Conservation (phyloP, 2,888 invertebrate genomes). For the Oscheius sp. region DNA sequence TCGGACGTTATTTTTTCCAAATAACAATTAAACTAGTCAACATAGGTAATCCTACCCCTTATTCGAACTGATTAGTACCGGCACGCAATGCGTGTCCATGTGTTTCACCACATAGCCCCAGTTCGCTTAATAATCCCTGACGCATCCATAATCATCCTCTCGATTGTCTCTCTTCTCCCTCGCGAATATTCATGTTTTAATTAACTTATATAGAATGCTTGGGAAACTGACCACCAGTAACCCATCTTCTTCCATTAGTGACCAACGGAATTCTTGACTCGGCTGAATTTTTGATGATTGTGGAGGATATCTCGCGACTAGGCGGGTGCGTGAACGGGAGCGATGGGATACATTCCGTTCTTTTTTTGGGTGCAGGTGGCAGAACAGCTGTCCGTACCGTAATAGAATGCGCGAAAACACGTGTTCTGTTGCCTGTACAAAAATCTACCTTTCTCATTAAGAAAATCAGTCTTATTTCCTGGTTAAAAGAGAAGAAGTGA, state of each 20-base stretch:
- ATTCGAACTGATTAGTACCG: slow-evolving; percentile 1
- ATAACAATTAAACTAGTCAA: neutral
- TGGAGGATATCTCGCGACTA: neutral
- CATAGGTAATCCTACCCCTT: neutral
- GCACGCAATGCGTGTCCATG: neutral
- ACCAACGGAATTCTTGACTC: slow-evolving; percentile 16
- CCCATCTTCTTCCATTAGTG: slow-evolving; percentile 30
- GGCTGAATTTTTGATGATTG: neutral
- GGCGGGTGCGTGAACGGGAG: neutral
- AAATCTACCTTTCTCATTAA: too few species aligned
- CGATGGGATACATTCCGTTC: neutral
- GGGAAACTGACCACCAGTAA: slow-evolving; percentile 20
- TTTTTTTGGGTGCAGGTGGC: slow-evolving; percentile 6
- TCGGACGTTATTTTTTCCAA: neutral
- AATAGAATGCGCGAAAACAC: neutral
- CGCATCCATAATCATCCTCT: slow-evolving; percentile 33
- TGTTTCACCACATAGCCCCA: neutral
- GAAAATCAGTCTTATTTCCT: neutral
- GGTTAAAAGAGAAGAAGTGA: too few species aligned
- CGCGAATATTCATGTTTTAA: slow-evolving; percentile 40
- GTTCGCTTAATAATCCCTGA: slow-evolving; percentile 26
- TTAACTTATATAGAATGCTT: slow-evolving; percentile 34
- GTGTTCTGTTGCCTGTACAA: neutral
- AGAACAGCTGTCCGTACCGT: neutral
- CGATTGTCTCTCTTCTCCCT: slow-evolving; percentile 12